phyloP scores from a whole-genome alignment of 2,113 vertebrate species.

The Ondatra zibethicus region DNA sequence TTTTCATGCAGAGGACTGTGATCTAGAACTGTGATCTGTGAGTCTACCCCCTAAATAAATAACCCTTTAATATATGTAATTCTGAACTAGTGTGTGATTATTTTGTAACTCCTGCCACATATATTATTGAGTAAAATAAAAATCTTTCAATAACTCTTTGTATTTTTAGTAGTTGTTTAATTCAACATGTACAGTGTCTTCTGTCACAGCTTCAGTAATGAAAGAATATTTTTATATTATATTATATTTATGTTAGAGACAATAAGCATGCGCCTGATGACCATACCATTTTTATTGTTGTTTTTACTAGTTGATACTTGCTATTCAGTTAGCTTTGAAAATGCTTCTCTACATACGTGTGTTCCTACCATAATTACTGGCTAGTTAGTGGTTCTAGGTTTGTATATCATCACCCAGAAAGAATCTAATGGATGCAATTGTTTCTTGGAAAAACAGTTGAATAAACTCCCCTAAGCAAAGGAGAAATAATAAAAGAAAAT shows the following conservation, averaged over 20 bases:
- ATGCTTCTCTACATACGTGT: not conserved
- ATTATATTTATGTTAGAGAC: not conserved
- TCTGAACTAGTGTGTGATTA: too few species aligned
- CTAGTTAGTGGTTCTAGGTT: not conserved
- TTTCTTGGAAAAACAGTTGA: not conserved
- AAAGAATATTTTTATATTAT: not conserved
- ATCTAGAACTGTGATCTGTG: too few species aligned
- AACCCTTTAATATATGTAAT: too few species aligned
- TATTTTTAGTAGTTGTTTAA: conserved; percentile 8
- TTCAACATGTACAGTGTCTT: not conserved
- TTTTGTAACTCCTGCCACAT: too few species aligned
- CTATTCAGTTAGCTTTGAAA: not conserved
- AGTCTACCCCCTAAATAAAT: too few species aligned
- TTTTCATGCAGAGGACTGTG: too few species aligned
- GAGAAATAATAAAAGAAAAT: not conserved
- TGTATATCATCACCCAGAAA: not conserved
- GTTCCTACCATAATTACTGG: not conserved
- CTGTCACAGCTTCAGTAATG: not conserved
- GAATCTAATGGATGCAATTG: not conserved
- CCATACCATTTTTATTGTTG: not conserved
- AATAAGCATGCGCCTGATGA: not conserved
- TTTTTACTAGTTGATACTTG: not conserved
- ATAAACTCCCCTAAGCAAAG: not conserved
- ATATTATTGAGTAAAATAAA: not conserved
- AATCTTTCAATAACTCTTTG: not conserved